Evolutionary conservation across 2,113 vertebrate species (phyloP).

Genomic region (Natator depressus): DNA sequence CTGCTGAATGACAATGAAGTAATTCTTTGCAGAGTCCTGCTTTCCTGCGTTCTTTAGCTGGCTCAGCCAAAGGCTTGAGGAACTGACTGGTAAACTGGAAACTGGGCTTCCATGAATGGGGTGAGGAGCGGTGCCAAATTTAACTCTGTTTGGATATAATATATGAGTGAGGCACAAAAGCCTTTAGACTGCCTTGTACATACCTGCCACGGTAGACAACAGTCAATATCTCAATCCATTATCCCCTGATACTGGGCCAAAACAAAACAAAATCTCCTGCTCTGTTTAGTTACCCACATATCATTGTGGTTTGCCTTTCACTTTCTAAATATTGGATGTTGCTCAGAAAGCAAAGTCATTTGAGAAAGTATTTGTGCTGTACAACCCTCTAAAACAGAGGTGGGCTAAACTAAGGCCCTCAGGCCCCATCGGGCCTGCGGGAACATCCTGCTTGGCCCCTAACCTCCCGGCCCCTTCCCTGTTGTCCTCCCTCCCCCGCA

Average conservation of each 20-base stretch:
- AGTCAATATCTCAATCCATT: background rate
- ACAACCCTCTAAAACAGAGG: background rate
- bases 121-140: background rate
- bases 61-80: background rate
- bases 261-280: background rate
- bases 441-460: no score
- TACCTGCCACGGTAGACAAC: background rate
- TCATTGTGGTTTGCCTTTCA: background rate
- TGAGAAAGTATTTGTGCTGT: background rate
- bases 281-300: background rate
- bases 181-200: background rate
- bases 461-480: no score
- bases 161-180: background rate
- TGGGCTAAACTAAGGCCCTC: no score
- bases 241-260: background rate
- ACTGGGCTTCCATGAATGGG: background rate
- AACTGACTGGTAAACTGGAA: background rate
- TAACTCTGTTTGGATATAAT: background rate
- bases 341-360: background rate
- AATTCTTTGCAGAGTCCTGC: background rate
- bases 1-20: slow-evolving; percentile 14
- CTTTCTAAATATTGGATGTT: background rate
- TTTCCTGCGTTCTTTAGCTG: background rate
- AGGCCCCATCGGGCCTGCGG: no score
- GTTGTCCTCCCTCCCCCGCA: no score